A percentile compares a stretch with the other conserved stretches of the same genome.
Evolutionary conservation across 2,888 invertebrate genomes (phyloP).

Genomic region (Cosmia pyralina): DNA sequence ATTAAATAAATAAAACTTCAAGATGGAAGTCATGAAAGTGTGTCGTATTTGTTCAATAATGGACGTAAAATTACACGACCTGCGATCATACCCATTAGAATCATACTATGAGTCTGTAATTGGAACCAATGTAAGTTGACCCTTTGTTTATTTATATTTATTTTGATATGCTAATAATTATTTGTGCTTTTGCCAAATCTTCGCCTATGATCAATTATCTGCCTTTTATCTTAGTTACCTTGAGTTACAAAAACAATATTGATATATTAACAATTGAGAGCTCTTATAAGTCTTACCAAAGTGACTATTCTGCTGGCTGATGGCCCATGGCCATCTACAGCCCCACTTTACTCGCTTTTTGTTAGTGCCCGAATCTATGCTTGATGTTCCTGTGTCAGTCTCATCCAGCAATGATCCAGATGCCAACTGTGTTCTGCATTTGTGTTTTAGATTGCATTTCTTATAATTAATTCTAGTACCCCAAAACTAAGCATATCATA

Average conservation of each 20-base stretch:
- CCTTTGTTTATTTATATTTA: constrained; percentile 31
- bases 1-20: constrained; percentile 39
- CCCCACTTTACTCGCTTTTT: neutral
- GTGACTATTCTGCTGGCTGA: neutral
- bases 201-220: neutral
- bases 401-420: neutral
- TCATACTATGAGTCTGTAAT: constrained; percentile 76
- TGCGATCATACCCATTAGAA: constrained; percentile 76
- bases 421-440: neutral
- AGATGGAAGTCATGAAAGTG: constrained; percentile 75
- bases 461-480: neutral
- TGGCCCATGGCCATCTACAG: neutral
- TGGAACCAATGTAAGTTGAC: constrained; percentile 78
- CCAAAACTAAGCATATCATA: neutral
- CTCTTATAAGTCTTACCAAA: neutral
- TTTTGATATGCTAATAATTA: neutral
- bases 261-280: neutral
- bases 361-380: neutral
- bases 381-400: neutral
- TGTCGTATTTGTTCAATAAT: constrained; percentile 82
- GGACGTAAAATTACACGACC: constrained; percentile 79
- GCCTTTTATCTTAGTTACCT: neutral
- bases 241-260: neutral
- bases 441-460: neutral
- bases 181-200: neutral